These are phyloP conservation scores for Peromyscus leucopus DNA, from an alignment of 2,113 vertebrate genomes.

Conservation along the genomic window DNA sequence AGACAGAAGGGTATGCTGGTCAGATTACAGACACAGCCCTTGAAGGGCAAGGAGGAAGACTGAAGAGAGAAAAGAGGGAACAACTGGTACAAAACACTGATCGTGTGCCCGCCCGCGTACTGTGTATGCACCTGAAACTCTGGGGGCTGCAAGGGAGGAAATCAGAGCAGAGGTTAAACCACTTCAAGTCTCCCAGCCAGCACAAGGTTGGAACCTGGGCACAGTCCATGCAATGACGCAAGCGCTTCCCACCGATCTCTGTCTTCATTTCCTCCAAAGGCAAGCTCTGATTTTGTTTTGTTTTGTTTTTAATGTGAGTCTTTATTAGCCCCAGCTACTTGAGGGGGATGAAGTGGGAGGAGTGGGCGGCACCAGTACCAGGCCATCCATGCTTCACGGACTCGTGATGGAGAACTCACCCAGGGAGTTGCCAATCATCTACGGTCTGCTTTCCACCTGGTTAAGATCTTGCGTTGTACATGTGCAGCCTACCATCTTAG, in stretches of 20 bases:
- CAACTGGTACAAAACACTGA: neutral
- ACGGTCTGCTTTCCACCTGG: neutral
- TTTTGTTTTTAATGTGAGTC: neutral
- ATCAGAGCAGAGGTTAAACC: conserved; percentile 2
- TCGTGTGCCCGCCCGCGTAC: conserved; percentile 20
- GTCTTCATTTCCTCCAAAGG: neutral
- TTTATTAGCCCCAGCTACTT: neutral
- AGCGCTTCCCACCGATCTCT: neutral
- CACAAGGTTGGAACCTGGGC: conserved; percentile 24
- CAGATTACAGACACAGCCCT: neutral
- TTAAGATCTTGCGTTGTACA: neutral
- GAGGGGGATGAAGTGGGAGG: neutral
- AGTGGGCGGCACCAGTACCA: neutral
- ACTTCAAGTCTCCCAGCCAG: conserved; percentile 14
- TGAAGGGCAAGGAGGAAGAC: neutral
- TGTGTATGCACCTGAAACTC: neutral
- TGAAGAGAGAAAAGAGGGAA: neutral
- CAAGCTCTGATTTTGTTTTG: neutral
- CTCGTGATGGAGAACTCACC: neutral
- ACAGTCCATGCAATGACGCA: neutral
- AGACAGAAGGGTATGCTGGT: neutral
- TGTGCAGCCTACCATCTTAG: neutral
- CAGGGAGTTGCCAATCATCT: neutral
- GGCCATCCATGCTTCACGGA: neutral
- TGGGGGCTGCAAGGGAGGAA: conserved; percentile 8